Conservation (phyloP, 2,113 vertebrate genomes). For the Microtus oregoni region DNA sequence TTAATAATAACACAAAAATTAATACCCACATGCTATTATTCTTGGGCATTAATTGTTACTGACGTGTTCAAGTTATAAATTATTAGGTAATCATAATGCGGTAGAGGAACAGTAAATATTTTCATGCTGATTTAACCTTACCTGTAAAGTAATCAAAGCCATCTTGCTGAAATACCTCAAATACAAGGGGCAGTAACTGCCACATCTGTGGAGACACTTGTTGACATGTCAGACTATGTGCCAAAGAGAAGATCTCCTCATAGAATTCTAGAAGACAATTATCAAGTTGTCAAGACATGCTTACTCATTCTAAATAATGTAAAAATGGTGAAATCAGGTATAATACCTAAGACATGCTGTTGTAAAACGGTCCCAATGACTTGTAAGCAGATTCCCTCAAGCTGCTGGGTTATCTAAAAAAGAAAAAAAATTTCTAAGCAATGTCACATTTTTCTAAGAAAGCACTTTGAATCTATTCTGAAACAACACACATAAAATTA, state of each 20-base stretch:
- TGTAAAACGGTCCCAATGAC: conserved; percentile 99
- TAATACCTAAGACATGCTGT: conserved; percentile 96
- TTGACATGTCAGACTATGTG: conserved; percentile 98
- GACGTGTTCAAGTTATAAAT: not conserved
- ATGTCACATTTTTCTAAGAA: not conserved
- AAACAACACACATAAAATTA: not conserved
- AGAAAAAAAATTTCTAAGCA: not conserved
- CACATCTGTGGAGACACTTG: conserved; percentile 99
- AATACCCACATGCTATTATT: not conserved
- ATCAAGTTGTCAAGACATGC: conserved; percentile 50
- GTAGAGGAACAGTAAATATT: not conserved
- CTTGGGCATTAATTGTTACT: not conserved
- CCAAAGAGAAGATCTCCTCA: conserved; percentile 98
- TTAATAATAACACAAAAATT: not conserved
- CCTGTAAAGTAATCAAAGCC: conserved; percentile 98
- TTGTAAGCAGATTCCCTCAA: conserved; percentile 99
- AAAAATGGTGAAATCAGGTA: conserved; percentile 18
- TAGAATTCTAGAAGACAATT: conserved; percentile 93
- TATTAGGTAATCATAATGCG: not conserved
- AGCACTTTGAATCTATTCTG: not conserved
- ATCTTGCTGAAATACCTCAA: conserved; percentile 99
- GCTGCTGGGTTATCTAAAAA: conserved; percentile 96
- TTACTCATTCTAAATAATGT: not conserved
- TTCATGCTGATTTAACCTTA: conserved; percentile 68
- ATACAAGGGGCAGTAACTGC: conserved; percentile 97